Conservation (phyloP, 2,113 vertebrate species). For the Ictalurus furcatus region DNA sequence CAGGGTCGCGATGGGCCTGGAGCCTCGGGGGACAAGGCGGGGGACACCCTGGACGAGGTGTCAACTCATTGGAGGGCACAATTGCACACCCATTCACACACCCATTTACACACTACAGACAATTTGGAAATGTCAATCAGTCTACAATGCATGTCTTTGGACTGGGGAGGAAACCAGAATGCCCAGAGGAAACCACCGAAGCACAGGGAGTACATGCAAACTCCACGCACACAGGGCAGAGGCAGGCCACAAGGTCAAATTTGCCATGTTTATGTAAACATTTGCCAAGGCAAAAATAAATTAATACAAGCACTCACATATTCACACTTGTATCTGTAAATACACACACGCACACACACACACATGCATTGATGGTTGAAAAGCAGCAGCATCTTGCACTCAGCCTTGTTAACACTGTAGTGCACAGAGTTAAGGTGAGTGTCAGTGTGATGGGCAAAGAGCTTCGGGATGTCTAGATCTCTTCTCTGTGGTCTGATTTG, state of each 20-base stretch:
- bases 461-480: background rate
- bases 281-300: background rate
- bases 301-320: background rate
- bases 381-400: background rate
- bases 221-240: no score
- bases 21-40: no score
- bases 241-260: background rate
- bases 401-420: constrained; percentile 5
- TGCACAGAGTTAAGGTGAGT: background rate
- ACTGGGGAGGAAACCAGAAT: no score
- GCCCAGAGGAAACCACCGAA: no score
- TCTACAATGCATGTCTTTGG: no score
- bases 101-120: no score
- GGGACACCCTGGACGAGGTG: no score
- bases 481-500: constrained; percentile 20
- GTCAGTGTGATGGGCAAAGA: constrained; percentile 1
- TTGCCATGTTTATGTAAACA: background rate
- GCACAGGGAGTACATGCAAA: no score
- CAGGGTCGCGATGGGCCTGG: no score
- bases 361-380: background rate
- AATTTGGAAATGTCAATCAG: no score
- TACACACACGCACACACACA: background rate
- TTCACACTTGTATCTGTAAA: background rate
- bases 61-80: no score
- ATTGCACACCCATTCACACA: no score